Base-by-base conservation (phyloP, 1,140 invertebrate species). In the Lepidostoma basale region DNA sequence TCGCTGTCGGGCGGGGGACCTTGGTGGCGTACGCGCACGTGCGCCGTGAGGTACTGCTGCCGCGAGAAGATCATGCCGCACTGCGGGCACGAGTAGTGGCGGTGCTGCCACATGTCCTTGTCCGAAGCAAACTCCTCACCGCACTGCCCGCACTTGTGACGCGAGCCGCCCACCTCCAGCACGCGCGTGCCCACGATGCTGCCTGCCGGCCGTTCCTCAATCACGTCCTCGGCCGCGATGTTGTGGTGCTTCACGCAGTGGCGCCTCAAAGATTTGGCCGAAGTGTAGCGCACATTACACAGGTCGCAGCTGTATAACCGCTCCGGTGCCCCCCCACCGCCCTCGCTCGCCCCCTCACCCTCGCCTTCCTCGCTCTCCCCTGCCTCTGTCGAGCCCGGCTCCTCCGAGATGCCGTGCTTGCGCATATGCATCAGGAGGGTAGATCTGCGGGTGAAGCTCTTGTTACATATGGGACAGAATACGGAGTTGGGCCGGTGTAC, bases 41-140 rank as follows among this genome's bases (percentile, higher is more conserved):
- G 87, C 12, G 85, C 83, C 2, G 84, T 84, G 2, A 88, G 74
- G 70, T 86, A 83, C 0, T 85, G 73, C 1, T 85, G 73, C 4
- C 80, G 77, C 0, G 81, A 77, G 72, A 88, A 87, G 59, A 83
- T 78, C 23, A 86, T 85, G 60, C 81, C 81, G 68, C 86, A 88
- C 22, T 85, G 76, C 58, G 85, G 84, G 68, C 86, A 87, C 28
- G 78, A 78, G 44, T 84, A 83, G 2, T 80, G 74, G 44, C 84
- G 77, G 64, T 83, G 82, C 16, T 78, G 77, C 65, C 81, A 78
- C 3, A 82, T 69, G 49, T 83, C 81, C 4, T 78, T 74, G 0
- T 81, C 80, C 0, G 78, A 80, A 8, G 79, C 84, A 2, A 83
- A 79, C 0, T 77, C 77, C 30, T 81, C 82, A 0, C 78, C 76